These are phyloP conservation scores for Aspidiotus destructor DNA, from an alignment of 2,888 invertebrate species.

Conservation along the genomic window DNA sequence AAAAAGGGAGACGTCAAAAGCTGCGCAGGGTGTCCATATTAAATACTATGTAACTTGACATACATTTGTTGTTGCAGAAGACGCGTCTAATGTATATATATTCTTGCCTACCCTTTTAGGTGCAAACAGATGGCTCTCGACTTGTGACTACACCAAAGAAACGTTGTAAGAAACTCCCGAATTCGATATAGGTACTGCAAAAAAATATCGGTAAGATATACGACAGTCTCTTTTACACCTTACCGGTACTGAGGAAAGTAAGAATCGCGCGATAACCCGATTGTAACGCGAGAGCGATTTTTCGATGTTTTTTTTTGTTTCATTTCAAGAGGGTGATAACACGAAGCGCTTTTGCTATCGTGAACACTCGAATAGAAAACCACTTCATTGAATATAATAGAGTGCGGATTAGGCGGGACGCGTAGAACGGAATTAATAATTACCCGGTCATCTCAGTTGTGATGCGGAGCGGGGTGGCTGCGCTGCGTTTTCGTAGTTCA, in stretches of 20 bases:
- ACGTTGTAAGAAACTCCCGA: no score
- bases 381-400: slow-evolving; percentile 33
- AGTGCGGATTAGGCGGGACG: slow-evolving; percentile 27
- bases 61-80: slow-evolving; percentile 22
- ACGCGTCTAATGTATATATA: neutral
- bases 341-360: slow-evolving; percentile 10
- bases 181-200: no score
- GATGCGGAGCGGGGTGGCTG: neutral
- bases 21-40: slow-evolving; percentile 34
- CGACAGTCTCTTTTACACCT: no score
- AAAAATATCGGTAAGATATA: no score
- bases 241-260: no score
- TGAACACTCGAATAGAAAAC: slow-evolving; percentile 17
- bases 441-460: slow-evolving; percentile 30
- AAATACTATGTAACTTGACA: slow-evolving; percentile 33
- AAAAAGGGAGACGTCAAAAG: slow-evolving; percentile 27
- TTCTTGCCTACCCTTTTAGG: neutral
- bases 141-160: slow-evolving; percentile 13
- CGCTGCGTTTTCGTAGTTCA: no score
- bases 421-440: slow-evolving; percentile 27
- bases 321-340: slow-evolving; percentile 29
- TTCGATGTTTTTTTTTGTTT: slow-evolving; percentile 17
- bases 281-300: slow-evolving; percentile 26
- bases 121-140: slow-evolving; percentile 25
- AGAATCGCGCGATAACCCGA: neutral